Evolutionary conservation across 2,113 vertebrate species (phyloP).

Genomic region (Marmota flaviventris): DNA sequence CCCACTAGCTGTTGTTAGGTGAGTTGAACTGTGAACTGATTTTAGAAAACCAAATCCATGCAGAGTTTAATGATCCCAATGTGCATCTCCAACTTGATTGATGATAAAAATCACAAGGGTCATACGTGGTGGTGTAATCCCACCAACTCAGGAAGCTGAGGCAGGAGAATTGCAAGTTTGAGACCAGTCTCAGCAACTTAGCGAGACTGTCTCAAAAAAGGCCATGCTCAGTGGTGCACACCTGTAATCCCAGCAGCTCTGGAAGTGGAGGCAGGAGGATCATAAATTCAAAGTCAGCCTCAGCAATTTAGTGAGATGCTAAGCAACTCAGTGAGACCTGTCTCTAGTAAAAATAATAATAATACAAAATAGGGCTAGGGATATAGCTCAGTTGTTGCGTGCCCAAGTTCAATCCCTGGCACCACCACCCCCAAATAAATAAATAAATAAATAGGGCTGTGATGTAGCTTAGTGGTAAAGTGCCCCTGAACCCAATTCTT

Average conservation of each 20-base stretch:
- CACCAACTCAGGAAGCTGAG: neutral
- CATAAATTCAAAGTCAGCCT: no score
- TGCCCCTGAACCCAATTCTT: neutral
- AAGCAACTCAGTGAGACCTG: no score
- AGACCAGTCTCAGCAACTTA: neutral
- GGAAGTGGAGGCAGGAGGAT: no score
- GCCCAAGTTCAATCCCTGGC: no score
- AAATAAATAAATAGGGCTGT: neutral
- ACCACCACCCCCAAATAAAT: neutral
- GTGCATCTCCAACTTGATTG: neutral
- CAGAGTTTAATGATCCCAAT: neutral
- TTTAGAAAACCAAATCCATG: neutral
- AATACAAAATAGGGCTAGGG: no score
- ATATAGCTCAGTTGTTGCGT: no score
- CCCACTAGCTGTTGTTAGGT: neutral
- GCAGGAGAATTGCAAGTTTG: neutral
- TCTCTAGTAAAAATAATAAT: no score
- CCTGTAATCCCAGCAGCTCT: no score
- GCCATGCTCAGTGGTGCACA: no score
- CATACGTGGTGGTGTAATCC: neutral
- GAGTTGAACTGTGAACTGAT: neutral
- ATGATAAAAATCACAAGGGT: neutral
- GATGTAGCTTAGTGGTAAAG: neutral
- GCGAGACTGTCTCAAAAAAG: neutral
- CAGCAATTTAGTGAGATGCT: no score